phyloP scores from a whole-genome alignment of 1,140 invertebrate species.

The Galendromus occidentalis region DNA sequence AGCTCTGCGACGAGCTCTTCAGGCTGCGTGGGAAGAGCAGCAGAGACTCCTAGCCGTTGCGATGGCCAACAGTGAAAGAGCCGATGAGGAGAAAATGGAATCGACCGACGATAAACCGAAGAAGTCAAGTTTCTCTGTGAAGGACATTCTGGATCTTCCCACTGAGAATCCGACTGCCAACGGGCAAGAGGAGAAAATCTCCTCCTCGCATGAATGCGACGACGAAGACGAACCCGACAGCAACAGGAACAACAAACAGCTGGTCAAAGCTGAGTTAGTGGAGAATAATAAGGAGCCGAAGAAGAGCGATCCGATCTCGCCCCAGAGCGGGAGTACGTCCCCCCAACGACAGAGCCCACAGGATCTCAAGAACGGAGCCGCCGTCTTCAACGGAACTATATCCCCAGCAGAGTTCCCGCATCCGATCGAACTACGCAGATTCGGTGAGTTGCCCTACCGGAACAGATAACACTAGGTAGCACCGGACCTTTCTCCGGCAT shows the following conservation, averaged over 20 bases:
- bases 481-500: no score
- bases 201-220: not conserved
- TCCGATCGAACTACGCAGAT: not conserved
- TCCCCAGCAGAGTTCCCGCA: not conserved
- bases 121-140: slow-evolving; percentile 8
- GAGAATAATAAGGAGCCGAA: not conserved
- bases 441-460: not conserved
- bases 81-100: not conserved
- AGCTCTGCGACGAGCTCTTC: not conserved
- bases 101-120: slow-evolving; percentile 9
- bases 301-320: not conserved
- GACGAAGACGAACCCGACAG: not conserved
- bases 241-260: no score
- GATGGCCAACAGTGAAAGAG: not conserved
- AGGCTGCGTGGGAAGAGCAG: not conserved
- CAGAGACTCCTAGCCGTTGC: not conserved
- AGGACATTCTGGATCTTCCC: slow-evolving; percentile 5
- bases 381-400: no score
- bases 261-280: not conserved
- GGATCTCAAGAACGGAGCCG: not conserved
- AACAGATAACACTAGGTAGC: no score
- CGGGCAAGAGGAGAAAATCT: not conserved
- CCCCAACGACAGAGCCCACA: not conserved
- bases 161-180: not conserved
- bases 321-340: not conserved